Conservation (phyloP, 2,888 invertebrate genomes). For the Hirtodrosophila trivittata region DNA sequence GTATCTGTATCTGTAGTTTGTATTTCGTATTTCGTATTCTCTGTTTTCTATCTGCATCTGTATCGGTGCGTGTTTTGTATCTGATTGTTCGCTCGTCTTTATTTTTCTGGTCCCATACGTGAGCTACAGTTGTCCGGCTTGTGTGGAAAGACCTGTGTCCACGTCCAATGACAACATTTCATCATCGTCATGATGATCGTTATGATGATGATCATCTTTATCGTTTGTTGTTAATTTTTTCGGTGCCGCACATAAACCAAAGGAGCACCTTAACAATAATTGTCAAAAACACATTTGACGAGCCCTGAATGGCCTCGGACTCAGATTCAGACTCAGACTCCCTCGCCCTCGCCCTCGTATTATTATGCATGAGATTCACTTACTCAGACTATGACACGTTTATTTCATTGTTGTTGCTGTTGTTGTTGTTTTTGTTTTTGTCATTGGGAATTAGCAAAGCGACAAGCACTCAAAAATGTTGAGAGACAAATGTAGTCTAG, state of each 20-base stretch:
- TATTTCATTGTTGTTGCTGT: slow-evolving; percentile 25
- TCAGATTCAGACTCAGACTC: slow-evolving; percentile 22
- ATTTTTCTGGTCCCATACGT: slow-evolving; percentile 45
- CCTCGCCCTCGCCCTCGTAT: slow-evolving; percentile 29
- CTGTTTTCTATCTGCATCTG: slow-evolving; percentile 24
- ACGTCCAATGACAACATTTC: slow-evolving; percentile 76
- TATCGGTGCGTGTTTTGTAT: slow-evolving; percentile 49
- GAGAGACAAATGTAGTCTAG: slow-evolving; percentile 1
- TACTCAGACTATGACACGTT: slow-evolving; percentile 57
- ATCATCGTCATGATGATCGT: slow-evolving; percentile 56
- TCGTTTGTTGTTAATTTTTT: slow-evolving; percentile 22
- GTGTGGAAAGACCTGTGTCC: slow-evolving; percentile 67
- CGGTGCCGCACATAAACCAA: slow-evolving; percentile 48
- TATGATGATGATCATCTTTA: slow-evolving; percentile 21
- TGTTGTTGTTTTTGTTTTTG: too few species aligned
- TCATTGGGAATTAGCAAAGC: slow-evolving; percentile 67
- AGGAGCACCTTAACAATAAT: slow-evolving; percentile 77
- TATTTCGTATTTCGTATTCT: slow-evolving; percentile 28
- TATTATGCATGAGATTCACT: slow-evolving; percentile 60
- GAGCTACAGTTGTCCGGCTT: slow-evolving; percentile 52
- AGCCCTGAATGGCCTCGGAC: slow-evolving; percentile 56
- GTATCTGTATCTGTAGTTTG: slow-evolving; percentile 35
- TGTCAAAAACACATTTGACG: slow-evolving; percentile 74
- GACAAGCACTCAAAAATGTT: slow-evolving; percentile 32
- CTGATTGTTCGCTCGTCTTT: slow-evolving; percentile 47